phyloP scores from a whole-genome alignment of 1,140 invertebrate species.

The Drosophila sproati region DNA sequence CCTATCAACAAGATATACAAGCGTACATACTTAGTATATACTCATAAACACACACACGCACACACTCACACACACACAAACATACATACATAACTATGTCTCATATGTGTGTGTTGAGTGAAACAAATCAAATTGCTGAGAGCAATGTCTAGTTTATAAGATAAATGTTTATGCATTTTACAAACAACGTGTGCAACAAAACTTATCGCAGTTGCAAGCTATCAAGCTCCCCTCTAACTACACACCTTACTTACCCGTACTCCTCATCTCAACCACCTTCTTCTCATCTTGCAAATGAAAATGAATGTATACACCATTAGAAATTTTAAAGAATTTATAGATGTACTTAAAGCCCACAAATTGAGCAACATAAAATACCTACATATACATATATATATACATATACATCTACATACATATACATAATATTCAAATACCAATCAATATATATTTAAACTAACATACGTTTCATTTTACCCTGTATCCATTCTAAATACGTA shows the following conservation, averaged over 20 bases:
- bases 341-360: constrained; percentile 64
- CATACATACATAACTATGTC: neutral
- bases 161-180: constrained; percentile 78
- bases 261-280: no score
- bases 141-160: constrained; percentile 66
- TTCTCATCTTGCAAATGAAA: constrained; percentile 15
- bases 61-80: constrained; percentile 4
- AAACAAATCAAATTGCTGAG: constrained; percentile 44
- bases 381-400: constrained; percentile 31
- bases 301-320: constrained; percentile 78
- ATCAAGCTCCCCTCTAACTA: constrained; percentile 2
- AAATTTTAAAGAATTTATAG: constrained; percentile 81
- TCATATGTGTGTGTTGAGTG: constrained; percentile 15
- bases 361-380: constrained; percentile 25
- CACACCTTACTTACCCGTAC: neutral
- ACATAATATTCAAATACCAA: constrained; percentile 4
- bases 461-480: neutral
- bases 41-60: constrained; percentile 26
- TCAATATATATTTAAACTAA: constrained; percentile 22
- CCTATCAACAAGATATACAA: constrained; percentile 45
- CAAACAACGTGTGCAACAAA: constrained; percentile 30
- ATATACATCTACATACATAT: constrained; percentile 16
- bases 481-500: neutral
- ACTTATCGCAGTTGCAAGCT: constrained; percentile 6
- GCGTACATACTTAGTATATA: constrained; percentile 4